Evolutionary conservation across 2,113 vertebrate species (phyloP).

Genomic region (Engraulis encrasicolus): DNA sequence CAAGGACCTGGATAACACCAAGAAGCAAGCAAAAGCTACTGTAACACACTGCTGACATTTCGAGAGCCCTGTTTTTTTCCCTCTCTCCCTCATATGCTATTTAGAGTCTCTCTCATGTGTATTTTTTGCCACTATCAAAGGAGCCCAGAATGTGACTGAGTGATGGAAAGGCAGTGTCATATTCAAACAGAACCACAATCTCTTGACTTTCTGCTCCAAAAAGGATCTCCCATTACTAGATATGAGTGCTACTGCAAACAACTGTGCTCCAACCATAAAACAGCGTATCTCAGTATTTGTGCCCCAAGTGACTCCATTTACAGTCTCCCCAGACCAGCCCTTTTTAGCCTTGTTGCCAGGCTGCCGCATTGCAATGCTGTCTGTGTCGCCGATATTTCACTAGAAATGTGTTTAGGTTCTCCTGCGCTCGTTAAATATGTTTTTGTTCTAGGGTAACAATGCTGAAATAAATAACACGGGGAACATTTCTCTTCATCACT

Average conservation of each 20-base stretch:
- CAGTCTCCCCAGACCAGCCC: neutral
- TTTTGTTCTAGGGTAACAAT: neutral
- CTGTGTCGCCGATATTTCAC: neutral
- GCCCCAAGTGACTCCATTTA: neutral
- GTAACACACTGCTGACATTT: slow-evolving; percentile 49
- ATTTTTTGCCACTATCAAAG: slow-evolving; percentile 57
- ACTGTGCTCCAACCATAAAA: neutral
- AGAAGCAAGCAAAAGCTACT: slow-evolving; percentile 34
- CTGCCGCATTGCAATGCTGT: neutral
- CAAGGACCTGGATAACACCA: slow-evolving; percentile 37
- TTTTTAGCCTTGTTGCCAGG: too few species aligned
- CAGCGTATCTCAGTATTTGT: neutral
- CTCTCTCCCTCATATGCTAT: slow-evolving; percentile 44
- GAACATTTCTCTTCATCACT: slow-evolving; percentile 48
- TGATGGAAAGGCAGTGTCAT: neutral
- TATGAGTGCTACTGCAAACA: neutral
- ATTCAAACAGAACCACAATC: neutral
- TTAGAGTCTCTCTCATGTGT: slow-evolving; percentile 45
- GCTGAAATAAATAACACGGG: slow-evolving; percentile 27
- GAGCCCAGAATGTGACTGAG: slow-evolving; percentile 41
- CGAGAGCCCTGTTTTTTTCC: slow-evolving; percentile 40
- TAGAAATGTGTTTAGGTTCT: neutral
- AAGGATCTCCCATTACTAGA: neutral
- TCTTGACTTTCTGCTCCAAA: slow-evolving; percentile 1
- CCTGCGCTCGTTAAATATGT: neutral